Percentiles rank a stretch among this genome's conserved stretches.
These are phyloP conservation scores for Arizona elegans DNA, from an alignment of 2,113 vertebrate genomes.

Conservation along the genomic window DNA sequence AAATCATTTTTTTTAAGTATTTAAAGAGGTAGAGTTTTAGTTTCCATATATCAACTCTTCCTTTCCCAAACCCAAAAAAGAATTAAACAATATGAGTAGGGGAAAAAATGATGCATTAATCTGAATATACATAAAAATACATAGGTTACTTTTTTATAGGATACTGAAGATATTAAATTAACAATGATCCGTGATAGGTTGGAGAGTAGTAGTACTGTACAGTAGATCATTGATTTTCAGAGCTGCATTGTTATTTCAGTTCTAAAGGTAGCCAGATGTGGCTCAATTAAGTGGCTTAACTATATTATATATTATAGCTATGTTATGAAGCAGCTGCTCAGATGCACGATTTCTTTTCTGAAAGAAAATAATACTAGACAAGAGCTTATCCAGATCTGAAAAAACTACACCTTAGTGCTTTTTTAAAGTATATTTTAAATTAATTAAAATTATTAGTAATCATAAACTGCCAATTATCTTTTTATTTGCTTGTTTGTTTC, in stretches of 20 bases:
- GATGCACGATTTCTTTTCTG: neutral
- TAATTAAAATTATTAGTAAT: neutral
- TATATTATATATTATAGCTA: neutral
- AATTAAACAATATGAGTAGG: neutral
- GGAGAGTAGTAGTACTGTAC: neutral
- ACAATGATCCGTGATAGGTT: neutral
- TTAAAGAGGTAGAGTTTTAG: neutral
- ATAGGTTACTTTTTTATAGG: neutral
- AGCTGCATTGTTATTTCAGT: neutral
- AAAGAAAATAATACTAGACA: neutral
- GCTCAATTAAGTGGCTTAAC: neutral
- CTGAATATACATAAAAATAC: neutral
- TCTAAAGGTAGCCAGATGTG: neutral
- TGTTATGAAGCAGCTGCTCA: neutral
- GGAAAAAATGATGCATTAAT: neutral
- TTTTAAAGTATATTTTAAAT: neutral
- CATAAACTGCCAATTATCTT: neutral
- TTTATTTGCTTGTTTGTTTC: neutral
- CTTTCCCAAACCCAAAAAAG: neutral
- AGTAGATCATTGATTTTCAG: neutral
- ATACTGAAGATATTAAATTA: neutral
- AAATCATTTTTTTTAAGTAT: neutral
- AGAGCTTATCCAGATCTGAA: neutral
- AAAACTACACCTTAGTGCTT: neutral
- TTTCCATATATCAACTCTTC: neutral